These are phyloP conservation scores for Diabrotica undecimpunctata DNA, from an alignment of 1,140 invertebrate genomes.

Conservation along the genomic window DNA sequence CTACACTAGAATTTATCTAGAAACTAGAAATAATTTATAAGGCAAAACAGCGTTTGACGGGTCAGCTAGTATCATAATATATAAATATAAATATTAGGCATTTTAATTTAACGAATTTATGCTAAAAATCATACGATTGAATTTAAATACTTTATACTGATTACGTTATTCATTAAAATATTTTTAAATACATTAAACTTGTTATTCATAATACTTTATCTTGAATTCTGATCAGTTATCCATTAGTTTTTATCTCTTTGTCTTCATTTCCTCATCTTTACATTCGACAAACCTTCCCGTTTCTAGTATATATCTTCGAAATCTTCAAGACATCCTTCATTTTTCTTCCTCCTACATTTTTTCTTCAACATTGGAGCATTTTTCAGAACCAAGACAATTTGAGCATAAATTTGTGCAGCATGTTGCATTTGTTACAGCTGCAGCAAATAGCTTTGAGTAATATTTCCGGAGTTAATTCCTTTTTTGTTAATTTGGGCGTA, in stretches of 20 bases:
- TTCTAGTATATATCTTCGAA: conserved; percentile 24
- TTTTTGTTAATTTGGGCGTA: conserved; percentile 21
- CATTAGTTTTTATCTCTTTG: conserved; percentile 22
- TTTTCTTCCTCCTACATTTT: conserved; percentile 16
- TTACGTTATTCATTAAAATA: conserved; percentile 22
- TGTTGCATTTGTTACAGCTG: conserved; percentile 13
- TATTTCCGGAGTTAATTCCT: conserved; percentile 13
- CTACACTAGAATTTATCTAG: too few species aligned
- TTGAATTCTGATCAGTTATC: conserved; percentile 22
- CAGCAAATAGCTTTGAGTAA: conserved; percentile 18
- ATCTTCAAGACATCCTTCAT: conserved; percentile 21
- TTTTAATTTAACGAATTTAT: too few species aligned
- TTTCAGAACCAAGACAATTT: conserved; percentile 15
- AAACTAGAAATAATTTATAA: too few species aligned
- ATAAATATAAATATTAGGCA: conserved; percentile 22
- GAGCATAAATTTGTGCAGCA: conserved; percentile 8
- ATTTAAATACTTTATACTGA: conserved; percentile 18
- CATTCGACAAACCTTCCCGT: conserved; percentile 22
- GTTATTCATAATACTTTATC: conserved; percentile 19
- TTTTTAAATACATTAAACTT: conserved; percentile 21
- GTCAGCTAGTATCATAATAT: too few species aligned
- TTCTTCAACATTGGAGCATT: conserved; percentile 16
- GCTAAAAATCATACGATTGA: conserved; percentile 22
- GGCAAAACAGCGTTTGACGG: too few species aligned
- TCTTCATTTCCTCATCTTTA: conserved; percentile 20